phyloP scores from a whole-genome alignment of 1,140 invertebrate species.

The Oreohelix idahoensis region DNA sequence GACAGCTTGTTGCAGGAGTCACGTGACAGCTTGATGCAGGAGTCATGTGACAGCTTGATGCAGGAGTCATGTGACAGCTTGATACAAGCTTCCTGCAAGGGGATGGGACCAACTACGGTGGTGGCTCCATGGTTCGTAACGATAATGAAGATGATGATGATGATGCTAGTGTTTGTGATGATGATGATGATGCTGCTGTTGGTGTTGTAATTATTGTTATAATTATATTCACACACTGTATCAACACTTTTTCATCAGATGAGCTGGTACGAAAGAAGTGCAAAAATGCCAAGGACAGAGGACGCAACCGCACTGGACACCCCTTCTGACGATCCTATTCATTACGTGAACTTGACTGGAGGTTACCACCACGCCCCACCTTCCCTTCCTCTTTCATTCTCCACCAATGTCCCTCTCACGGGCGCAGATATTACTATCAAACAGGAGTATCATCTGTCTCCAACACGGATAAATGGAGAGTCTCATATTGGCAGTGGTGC shows the following conservation, averaged over 20 bases:
- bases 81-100: no score
- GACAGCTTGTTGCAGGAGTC: no score
- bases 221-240: no score
- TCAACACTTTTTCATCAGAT: neutral
- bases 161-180: no score
- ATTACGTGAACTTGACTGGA: conserved; percentile 20
- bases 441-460: conserved; percentile 30
- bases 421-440: conserved; percentile 27
- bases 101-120: no score
- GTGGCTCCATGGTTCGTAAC: no score
- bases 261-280: conserved; percentile 22
- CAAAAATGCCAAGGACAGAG: conserved; percentile 14
- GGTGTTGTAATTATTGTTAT: no score
- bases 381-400: conserved; percentile 3
- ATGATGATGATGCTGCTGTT: no score
- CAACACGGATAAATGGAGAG: conserved; percentile 27
- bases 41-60: no score
- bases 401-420: conserved; percentile 1
- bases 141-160: no score
- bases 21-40: no score
- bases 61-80: no score
- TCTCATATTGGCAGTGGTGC: conserved; percentile 18
- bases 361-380: conserved; percentile 11
- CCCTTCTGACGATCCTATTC: conserved; percentile 3
- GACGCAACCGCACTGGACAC: conserved; percentile 1